Conservation (phyloP, 2,113 vertebrate genomes). For the Zosterops pallidus region DNA sequence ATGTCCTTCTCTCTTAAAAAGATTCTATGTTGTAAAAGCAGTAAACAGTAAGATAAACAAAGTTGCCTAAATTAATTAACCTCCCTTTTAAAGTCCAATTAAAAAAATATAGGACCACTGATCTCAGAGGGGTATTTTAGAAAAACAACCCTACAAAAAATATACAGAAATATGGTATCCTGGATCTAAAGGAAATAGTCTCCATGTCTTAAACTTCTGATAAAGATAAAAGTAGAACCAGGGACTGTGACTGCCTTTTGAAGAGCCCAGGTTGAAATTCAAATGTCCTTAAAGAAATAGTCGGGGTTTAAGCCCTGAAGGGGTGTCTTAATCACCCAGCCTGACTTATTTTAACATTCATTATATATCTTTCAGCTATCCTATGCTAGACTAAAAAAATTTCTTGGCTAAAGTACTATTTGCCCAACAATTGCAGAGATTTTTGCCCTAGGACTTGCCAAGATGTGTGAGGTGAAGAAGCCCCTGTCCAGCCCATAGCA, state of each 20-base stretch:
- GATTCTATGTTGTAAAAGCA: background rate
- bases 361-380: background rate
- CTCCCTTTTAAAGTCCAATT: background rate
- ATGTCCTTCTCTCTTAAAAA: background rate
- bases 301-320: background rate
- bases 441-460: background rate
- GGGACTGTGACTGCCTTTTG: background rate
- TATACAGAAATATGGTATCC: background rate
- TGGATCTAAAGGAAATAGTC: background rate
- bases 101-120: background rate
- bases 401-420: background rate
- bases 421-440: background rate
- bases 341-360: background rate
- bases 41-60: background rate
- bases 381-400: background rate
- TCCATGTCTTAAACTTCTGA: background rate
- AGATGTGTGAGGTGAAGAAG: background rate
- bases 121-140: background rate
- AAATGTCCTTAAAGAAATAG: background rate
- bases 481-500: fast-evolving
- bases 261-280: background rate
- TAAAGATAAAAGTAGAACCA: background rate
- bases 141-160: background rate
- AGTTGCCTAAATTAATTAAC: background rate
- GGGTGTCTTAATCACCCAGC: background rate